phyloP scores from a whole-genome alignment of 2,888 invertebrate species.

The Tachina grossa region DNA sequence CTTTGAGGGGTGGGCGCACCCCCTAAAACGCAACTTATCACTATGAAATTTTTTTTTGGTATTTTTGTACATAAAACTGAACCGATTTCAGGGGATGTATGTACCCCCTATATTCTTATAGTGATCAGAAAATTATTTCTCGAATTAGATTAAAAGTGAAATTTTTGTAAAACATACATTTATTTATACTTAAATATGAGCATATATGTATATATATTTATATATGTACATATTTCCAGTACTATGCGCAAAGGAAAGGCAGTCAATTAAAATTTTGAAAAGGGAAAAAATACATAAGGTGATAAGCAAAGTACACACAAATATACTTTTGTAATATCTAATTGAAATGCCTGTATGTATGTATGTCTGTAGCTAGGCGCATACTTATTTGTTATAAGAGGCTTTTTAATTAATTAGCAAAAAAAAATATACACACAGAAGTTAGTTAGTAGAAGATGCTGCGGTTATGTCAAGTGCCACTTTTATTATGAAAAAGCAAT shows the following conservation, averaged over 20 bases:
- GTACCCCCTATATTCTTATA: too few relatives aligned
- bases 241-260: not conserved
- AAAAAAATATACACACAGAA: not conserved
- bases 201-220: too few relatives aligned
- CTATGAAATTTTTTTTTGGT: too few relatives aligned
- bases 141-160: too few relatives aligned
- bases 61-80: too few relatives aligned
- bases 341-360: not conserved
- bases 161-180: too few relatives aligned
- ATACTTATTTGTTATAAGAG: constrained; percentile 7
- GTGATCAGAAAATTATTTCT: too few relatives aligned
- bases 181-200: too few relatives aligned
- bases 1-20: too few relatives aligned
- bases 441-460: constrained; percentile 14
- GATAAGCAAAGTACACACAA: not conserved
- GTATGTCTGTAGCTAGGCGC: not conserved
- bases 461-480: constrained; percentile 50
- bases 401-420: constrained; percentile 43
- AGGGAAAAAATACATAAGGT: not conserved
- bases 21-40: too few relatives aligned
- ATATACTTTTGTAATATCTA: not conserved
- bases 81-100: too few relatives aligned
- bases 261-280: constrained; percentile 43
- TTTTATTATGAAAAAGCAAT: constrained; percentile 34
- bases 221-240: constrained; percentile 5